Evolutionary conservation across 2,797 vertebrate species (phyloP).

Genomic region (Netta rufina): DNA sequence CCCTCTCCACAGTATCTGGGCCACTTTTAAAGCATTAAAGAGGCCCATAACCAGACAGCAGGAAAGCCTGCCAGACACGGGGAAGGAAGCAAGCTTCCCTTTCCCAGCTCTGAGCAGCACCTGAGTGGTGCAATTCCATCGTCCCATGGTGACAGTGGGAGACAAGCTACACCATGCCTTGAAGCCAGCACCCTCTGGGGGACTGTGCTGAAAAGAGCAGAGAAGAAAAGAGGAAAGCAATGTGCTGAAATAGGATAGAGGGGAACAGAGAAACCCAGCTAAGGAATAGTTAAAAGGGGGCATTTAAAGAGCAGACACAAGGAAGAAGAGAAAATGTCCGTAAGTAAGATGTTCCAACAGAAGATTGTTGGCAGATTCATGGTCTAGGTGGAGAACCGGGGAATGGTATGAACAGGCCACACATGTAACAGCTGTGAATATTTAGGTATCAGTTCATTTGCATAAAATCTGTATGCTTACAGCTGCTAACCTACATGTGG

Average conservation of each 20-base stretch:
- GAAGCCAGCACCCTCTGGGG: not conserved
- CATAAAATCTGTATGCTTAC: not conserved
- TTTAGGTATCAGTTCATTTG: not conserved
- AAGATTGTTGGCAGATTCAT: not conserved
- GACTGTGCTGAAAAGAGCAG: not conserved
- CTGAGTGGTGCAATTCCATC: rapidly evolving
- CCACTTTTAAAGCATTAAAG: not conserved
- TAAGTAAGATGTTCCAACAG: not conserved
- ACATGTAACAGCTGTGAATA: not conserved
- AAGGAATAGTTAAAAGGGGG: not conserved
- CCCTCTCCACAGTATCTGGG: not conserved
- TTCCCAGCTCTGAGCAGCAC: not conserved
- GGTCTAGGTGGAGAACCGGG: not conserved
- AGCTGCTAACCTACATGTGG: not conserved
- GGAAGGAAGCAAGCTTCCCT: not conserved
- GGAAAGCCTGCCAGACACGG: not conserved
- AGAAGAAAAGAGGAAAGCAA: not conserved
- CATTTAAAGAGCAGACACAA: not conserved
- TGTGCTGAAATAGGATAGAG: not conserved
- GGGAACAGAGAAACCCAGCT: not conserved
- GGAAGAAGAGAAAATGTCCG: not conserved
- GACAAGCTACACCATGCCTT: not conserved
- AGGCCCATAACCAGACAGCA: not conserved
- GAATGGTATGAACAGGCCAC: not conserved
- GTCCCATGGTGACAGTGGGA: rapidly evolving